Conservation (phyloP, 2,888 invertebrate genomes). For the Callyntrura guangdongensis region DNA sequence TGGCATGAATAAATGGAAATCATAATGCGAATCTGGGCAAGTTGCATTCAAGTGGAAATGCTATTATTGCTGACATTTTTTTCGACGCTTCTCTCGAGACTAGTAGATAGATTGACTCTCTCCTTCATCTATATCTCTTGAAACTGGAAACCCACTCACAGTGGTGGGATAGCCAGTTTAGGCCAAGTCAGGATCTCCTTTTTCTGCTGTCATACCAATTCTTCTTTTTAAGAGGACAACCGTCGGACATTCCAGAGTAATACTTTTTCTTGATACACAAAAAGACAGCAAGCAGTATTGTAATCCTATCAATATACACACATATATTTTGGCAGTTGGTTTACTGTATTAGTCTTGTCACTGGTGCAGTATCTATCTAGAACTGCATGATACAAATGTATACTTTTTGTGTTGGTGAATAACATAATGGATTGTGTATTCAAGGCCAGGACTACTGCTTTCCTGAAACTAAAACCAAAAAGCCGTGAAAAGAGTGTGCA, state of each 20-base stretch:
- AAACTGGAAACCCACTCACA: no score
- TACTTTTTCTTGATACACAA: constrained; percentile 39
- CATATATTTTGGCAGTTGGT: background rate
- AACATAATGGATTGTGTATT: constrained; percentile 12
- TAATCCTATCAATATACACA: background rate
- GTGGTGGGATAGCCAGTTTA: background rate
- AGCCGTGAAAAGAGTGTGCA: constrained; percentile 34
- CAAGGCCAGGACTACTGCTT: constrained; percentile 37
- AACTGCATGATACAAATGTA: background rate
- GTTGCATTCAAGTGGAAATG: constrained; percentile 72
- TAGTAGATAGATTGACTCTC: background rate
- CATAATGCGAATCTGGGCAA: constrained; percentile 69
- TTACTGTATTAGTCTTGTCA: background rate
- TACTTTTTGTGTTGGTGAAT: constrained; percentile 3
- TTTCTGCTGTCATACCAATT: background rate
- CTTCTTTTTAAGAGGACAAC: background rate
- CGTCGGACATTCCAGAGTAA: constrained; percentile 28
- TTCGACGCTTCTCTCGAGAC: background rate
- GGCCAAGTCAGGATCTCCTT: no score
- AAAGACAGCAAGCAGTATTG: constrained; percentile 26
- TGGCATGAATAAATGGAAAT: constrained; percentile 73
- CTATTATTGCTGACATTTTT: constrained; percentile 65
- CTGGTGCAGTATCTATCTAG: background rate
- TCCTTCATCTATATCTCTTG: background rate
- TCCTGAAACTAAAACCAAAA: constrained; percentile 32